These are phyloP conservation scores for Drosophila pseudotalamancana DNA, from an alignment of 2,888 invertebrate species.

Conservation along the genomic window DNA sequence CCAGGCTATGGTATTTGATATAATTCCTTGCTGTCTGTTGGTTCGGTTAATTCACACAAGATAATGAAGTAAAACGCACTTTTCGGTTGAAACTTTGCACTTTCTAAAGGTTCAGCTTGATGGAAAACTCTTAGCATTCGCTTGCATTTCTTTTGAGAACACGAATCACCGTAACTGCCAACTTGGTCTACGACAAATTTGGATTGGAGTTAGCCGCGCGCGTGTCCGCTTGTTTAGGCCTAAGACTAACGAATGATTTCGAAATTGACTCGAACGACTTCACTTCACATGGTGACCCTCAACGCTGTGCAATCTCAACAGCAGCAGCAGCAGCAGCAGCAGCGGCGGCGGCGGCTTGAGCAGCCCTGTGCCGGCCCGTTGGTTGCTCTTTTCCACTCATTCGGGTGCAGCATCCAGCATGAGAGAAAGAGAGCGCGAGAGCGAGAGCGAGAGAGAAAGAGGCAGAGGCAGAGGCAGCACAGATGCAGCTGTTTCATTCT, in stretches of 20 bases:
- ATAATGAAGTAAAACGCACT: background rate
- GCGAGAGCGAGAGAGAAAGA: conserved; percentile 2
- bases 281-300: conserved; percentile 41
- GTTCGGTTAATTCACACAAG: background rate
- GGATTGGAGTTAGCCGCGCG: conserved; percentile 51
- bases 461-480: conserved; percentile 4
- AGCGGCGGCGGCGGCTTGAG: conserved; percentile 17
- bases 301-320: conserved; percentile 57
- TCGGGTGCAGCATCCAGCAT: conserved; percentile 39
- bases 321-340: conserved; percentile 21
- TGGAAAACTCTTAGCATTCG: conserved; percentile 2
- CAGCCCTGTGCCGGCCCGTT: conserved; percentile 33
- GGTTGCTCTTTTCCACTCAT: conserved; percentile 57
- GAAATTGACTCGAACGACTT: conserved; percentile 76
- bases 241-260: conserved; percentile 83
- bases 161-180: conserved; percentile 8
- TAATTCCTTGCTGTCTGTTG: background rate
- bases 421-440: conserved; percentile 12
- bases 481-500: conserved; percentile 27
- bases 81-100: background rate
- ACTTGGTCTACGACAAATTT: conserved; percentile 10
- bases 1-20: background rate
- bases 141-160: background rate
- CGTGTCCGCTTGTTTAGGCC: conserved; percentile 83
- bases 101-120: background rate